Evolutionary conservation across 1,140 invertebrate species (phyloP), one percentile per base, ranked within the genome.

Genomic region (Pachyrhynchus sulphureomaculatus): DNA sequence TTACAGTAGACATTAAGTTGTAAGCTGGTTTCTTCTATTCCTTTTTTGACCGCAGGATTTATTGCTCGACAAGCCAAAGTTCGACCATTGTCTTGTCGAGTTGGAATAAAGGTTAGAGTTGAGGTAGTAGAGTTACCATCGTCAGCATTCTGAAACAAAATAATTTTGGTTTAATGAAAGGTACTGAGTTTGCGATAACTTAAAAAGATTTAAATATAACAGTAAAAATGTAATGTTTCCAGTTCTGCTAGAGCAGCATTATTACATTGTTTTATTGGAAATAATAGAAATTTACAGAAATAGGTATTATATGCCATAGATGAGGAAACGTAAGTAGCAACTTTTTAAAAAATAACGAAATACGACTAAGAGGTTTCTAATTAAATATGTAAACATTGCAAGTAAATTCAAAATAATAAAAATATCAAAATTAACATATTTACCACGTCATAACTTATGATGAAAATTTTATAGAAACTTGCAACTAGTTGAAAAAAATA

Each of bases 1-100:
- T 89, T 79, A 91, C 91, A 94, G 72, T 87, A 89, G 49, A 95
- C 85, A 75, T 92, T 91, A 5, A 95, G 78, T 57, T 85, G 88
- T 80, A 91, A 86, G 53, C 84, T 84, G 67, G 88, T 88, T 72
- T 94, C 90, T 51, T 88, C 82, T 21, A 85, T 82, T 9, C 86
- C 85, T 39, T 82, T 83, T 66, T 86, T 84, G 15, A 93, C 83
- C 33, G 86, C 82, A 0, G 83, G 77, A 77, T 95, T 94, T 61
- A 90, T 88, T 0, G 91, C 92, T 62, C 88, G 82, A 72, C 93
- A 95, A 24, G 85, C 87, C 10, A 95, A 78, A 23, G 84, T 76
- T 72, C 88, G 87, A 12, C 86, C 88, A 72, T 93, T 89, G 76
- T 95, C 89, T 32, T 83, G 79, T 70, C 88, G 81, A 0, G 82